phyloP scores from a whole-genome alignment of 1,140 invertebrate species.

The Drosophila aff. region DNA sequence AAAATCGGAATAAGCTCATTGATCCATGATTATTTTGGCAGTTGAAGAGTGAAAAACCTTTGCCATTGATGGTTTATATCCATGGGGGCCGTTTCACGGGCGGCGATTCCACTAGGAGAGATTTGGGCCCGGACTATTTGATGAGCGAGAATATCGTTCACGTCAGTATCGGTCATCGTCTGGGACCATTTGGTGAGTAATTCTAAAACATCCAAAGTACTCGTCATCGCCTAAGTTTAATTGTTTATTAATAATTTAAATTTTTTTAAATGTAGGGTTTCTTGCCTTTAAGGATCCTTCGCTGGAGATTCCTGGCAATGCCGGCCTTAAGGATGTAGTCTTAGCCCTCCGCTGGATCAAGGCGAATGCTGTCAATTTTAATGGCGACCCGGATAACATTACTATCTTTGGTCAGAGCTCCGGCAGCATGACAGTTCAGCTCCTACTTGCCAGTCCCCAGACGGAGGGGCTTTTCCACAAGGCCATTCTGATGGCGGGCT shows the following conservation, averaged over 20 bases:
- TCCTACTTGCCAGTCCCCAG: conserved; percentile 66
- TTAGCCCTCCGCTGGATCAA: conserved; percentile 87
- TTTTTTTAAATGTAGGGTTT: conserved; percentile 67
- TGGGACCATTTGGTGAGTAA: neutral
- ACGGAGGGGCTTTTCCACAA: conserved; percentile 87
- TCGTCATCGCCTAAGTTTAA: too few relatives aligned
- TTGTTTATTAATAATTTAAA: neutral
- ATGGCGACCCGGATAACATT: conserved; percentile 87
- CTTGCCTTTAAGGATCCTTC: conserved; percentile 88
- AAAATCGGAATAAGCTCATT: neutral
- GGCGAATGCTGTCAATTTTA: conserved; percentile 87
- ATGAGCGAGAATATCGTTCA: conserved; percentile 85
- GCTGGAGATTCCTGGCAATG: conserved; percentile 86
- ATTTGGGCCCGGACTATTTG: conserved; percentile 86
- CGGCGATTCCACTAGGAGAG: conserved; percentile 83
- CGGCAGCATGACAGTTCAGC: conserved; percentile 83
- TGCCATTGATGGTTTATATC: conserved; percentile 89
- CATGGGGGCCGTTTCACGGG: conserved; percentile 88
- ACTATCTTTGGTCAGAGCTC: conserved; percentile 86
- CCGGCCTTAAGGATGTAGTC: conserved; percentile 86
- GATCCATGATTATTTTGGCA: neutral
- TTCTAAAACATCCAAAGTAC: too few relatives aligned
- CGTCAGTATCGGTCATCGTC: neutral
- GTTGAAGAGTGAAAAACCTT: conserved; percentile 50
- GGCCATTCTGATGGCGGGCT: conserved; percentile 87